phyloP scores from a whole-genome alignment of 2,797 vertebrate species.

The Anabacerthia variegaticeps region DNA sequence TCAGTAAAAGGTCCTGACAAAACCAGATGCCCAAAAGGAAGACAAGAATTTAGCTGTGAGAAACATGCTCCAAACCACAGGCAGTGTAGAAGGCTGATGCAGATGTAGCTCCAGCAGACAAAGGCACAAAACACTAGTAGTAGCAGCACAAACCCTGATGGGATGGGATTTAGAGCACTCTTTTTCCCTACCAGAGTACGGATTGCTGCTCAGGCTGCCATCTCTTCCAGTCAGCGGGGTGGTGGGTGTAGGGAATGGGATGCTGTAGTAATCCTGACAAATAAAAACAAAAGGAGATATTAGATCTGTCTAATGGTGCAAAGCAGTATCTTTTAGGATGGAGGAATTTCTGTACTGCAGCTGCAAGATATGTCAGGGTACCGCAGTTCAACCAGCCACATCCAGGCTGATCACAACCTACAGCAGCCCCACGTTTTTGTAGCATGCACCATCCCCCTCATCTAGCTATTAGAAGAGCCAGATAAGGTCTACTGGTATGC shows the following conservation, averaged over 20 bases:
- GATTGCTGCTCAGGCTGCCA: slow-evolving; percentile 92
- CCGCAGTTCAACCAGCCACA: slow-evolving; percentile 18
- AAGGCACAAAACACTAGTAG: neutral
- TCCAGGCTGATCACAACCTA: neutral
- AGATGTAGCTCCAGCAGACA: neutral
- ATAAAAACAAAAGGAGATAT: neutral
- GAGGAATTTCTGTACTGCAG: neutral
- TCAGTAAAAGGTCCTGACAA: neutral
- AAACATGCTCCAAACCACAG: neutral
- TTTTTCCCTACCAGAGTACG: slow-evolving; percentile 88
- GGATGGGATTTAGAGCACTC: neutral
- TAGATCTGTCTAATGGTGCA: neutral
- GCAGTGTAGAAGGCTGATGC: neutral
- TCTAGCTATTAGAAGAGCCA: slow-evolving; percentile 24
- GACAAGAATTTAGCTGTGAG: neutral
- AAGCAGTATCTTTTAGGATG: neutral
- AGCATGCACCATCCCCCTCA: slow-evolving; percentile 60
- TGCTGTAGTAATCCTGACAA: slow-evolving; percentile 96
- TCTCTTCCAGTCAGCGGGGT: slow-evolving; percentile 94
- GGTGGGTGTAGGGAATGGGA: slow-evolving; percentile 94
- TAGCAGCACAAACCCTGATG: neutral
- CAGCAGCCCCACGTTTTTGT: slow-evolving; percentile 7
- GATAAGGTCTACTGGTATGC: slow-evolving; percentile 68
- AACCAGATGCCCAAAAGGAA: neutral
- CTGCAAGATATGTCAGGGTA: neutral